These are phyloP conservation scores for Rhabdornis inornatus DNA, from an alignment of 2,113 vertebrate species.

Conservation along the genomic window DNA sequence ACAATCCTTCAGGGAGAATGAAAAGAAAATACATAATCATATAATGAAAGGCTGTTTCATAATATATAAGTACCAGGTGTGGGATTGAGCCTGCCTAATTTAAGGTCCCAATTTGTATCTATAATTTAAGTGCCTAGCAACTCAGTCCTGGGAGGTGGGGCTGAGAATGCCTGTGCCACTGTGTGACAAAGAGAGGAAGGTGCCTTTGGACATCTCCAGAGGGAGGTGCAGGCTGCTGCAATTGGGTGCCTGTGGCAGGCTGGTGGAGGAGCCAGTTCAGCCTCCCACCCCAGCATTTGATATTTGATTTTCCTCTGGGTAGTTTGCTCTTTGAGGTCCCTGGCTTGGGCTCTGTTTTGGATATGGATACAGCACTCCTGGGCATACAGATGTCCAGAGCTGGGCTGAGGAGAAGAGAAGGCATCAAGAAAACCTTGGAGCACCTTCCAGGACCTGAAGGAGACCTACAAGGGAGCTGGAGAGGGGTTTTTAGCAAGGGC, in stretches of 20 bases:
- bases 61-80: conserved; percentile 41
- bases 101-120: conserved; percentile 5
- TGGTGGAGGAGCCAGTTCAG: background rate
- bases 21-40: fast-evolving
- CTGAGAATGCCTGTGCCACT: background rate
- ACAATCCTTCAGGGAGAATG: background rate
- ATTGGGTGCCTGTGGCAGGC: fast-evolving
- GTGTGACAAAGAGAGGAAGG: background rate
- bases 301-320: background rate
- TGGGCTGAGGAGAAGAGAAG: background rate
- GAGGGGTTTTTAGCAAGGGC: background rate
- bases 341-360: background rate
- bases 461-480: background rate
- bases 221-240: background rate
- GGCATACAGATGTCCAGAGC: background rate
- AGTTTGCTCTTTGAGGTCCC: background rate
- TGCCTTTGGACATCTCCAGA: background rate
- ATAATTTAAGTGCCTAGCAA: conserved; percentile 6
- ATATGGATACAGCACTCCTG: fast-evolving
- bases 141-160: background rate
- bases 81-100: conserved; percentile 31
- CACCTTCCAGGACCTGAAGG: background rate
- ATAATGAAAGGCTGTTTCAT: conserved; percentile 24
- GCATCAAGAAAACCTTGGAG: background rate
- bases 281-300: background rate